Evolutionary conservation across 1,140 invertebrate species (phyloP).

Genomic region (Scaptomyza montana): DNA sequence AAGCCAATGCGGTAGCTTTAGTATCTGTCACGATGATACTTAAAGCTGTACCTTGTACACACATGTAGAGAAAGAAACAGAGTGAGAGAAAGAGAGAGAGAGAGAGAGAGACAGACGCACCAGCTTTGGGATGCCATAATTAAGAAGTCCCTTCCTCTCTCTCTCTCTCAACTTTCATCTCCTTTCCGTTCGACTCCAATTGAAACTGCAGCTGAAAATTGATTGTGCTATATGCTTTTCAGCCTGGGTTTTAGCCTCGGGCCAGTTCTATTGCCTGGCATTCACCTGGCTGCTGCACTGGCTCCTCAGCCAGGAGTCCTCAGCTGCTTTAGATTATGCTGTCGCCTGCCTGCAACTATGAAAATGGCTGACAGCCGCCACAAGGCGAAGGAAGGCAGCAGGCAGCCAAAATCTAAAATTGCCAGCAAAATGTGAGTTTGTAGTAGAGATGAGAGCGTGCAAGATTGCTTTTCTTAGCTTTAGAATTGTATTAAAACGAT

Average conservation of each 20-base stretch:
- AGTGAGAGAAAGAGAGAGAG: not conserved
- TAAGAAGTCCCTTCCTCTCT: constrained; percentile 55
- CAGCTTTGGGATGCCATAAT: constrained; percentile 61
- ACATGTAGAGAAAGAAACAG: not conserved
- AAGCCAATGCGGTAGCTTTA: constrained; percentile 21
- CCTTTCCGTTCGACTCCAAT: not conserved
- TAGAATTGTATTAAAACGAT: no score
- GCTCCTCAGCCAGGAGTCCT: constrained; percentile 31
- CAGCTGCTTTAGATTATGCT: constrained; percentile 62
- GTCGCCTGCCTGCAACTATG: constrained; percentile 64
- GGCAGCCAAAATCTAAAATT: constrained; percentile 45
- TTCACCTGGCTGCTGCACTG: constrained; percentile 4
- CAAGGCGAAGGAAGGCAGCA: constrained; percentile 1
- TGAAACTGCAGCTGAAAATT: constrained; percentile 11
- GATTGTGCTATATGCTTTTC: constrained; percentile 19
- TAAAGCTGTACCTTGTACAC: constrained; percentile 22
- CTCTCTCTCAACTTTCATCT: not conserved
- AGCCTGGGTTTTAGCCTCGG: constrained; percentile 23
- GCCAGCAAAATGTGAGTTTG: constrained; percentile 36
- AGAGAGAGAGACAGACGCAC: not conserved
- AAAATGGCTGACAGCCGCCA: constrained; percentile 61
- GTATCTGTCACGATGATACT: constrained; percentile 40
- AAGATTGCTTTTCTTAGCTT: not conserved
- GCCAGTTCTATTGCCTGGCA: constrained; percentile 41
- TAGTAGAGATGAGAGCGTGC: constrained; percentile 9